These are phyloP conservation scores for Rhipidura dahli DNA, from an alignment of 2,113 vertebrate genomes.

Conservation along the genomic window DNA sequence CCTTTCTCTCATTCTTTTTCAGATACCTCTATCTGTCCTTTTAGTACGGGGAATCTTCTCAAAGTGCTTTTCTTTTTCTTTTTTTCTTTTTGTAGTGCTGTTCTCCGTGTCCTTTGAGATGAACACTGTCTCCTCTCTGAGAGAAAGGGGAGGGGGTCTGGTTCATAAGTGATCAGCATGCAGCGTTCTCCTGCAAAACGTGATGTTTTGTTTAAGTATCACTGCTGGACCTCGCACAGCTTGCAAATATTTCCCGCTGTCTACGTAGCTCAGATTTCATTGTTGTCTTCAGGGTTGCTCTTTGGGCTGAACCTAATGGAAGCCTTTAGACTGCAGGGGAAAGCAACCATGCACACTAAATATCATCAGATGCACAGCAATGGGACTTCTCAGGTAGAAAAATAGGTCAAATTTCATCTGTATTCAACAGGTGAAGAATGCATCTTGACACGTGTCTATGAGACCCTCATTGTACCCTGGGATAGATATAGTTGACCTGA, in stretches of 20 bases:
- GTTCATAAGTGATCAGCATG: conserved; percentile 39
- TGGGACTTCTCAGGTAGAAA: background rate
- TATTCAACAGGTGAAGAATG: background rate
- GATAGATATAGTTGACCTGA: background rate
- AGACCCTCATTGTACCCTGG: background rate
- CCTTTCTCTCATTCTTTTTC: background rate
- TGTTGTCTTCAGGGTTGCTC: conserved; percentile 15
- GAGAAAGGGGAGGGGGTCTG: background rate
- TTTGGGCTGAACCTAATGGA: background rate
- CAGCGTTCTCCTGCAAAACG: background rate
- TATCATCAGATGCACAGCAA: background rate
- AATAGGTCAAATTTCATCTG: background rate
- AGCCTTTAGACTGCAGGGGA: background rate
- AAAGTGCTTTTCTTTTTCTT: background rate
- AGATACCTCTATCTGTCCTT: background rate
- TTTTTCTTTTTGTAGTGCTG: background rate
- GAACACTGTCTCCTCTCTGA: background rate
- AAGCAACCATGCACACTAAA: background rate
- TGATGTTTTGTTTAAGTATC: conserved; percentile 59
- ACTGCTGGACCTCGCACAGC: conserved; percentile 57
- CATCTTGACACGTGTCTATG: background rate
- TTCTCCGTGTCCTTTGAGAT: background rate
- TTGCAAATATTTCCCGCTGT: conserved; percentile 57
- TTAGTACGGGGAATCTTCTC: background rate
- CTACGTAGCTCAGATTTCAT: conserved; percentile 42